Percentiles rank a stretch among this genome's conserved stretches.
These are phyloP conservation scores for human (Homo sapiens) DNA, from an alignment of 2,113 vertebrate species.

Conservation along the genomic window DNA sequence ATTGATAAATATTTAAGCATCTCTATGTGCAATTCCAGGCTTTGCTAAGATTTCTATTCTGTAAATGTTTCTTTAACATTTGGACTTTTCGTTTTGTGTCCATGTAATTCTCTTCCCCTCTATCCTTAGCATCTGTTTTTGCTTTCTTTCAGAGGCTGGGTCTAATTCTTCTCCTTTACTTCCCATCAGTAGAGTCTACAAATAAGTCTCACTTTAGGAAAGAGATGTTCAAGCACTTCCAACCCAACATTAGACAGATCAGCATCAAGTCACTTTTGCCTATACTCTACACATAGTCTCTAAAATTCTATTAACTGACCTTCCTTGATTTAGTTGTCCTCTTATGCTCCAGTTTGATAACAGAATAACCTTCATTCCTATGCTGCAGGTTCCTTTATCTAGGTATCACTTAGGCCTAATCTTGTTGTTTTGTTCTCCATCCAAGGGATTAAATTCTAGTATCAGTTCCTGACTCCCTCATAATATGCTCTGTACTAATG, in stretches of 20 bases:
- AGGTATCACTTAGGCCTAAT: not conserved
- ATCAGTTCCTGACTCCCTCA: not conserved
- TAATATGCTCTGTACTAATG: not conserved
- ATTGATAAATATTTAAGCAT: conserved; percentile 61
- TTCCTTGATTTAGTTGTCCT: not conserved
- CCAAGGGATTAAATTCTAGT: not conserved
- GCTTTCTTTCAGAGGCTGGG: not conserved
- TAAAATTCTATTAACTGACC: not conserved
- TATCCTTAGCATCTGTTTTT: not conserved
- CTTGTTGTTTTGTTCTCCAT: not conserved
- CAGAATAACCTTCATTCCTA: not conserved
- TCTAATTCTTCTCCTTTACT: not conserved
- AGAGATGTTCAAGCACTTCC: not conserved
- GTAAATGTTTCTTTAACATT: not conserved
- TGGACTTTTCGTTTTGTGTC: not conserved
- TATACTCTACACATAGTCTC: not conserved
- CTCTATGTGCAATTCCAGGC: conserved; percentile 25
- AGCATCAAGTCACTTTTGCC: not conserved
- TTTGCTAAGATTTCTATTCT: conserved; percentile 31
- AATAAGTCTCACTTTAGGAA: not conserved
- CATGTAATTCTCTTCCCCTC: not conserved
- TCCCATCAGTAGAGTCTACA: not conserved
- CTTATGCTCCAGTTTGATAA: not conserved
- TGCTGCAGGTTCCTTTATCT: not conserved
- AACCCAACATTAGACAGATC: not conserved